phyloP scores from a whole-genome alignment of 2,797 vertebrate species.

The Onychomys leucogaster region DNA sequence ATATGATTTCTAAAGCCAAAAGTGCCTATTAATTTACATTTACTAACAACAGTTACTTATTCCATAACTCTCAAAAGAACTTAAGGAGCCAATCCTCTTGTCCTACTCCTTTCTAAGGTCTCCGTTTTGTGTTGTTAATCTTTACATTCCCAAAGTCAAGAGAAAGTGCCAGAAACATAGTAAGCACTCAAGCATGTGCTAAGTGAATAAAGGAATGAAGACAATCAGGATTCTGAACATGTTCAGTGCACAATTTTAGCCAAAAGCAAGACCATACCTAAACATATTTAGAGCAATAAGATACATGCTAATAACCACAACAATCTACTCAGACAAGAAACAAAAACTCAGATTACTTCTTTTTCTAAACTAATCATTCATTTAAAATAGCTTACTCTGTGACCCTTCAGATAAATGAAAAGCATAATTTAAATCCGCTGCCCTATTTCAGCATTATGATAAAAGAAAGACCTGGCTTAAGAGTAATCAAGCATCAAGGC shows the following conservation, averaged over 20 bases:
- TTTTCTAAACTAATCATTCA: slow-evolving; percentile 34
- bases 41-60: slow-evolving; percentile 46
- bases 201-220: background rate
- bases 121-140: background rate
- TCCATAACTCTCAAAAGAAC: slow-evolving; percentile 47
- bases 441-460: slow-evolving; percentile 42
- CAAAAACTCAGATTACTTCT: slow-evolving; percentile 42
- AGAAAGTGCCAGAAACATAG: background rate
- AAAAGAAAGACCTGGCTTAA: background rate
- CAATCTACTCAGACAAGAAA: slow-evolving; percentile 39
- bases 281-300: background rate
- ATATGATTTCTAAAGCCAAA: slow-evolving; percentile 51
- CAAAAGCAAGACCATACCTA: slow-evolving; percentile 40
- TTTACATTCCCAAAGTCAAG: slow-evolving; percentile 26
- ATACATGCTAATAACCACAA: slow-evolving; percentile 1
- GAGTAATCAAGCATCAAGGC: slow-evolving; percentile 42
- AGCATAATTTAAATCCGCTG: slow-evolving; percentile 29
- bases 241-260: background rate
- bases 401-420: slow-evolving; percentile 28
- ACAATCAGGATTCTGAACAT: background rate
- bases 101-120: background rate
- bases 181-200: slow-evolving; percentile 13
- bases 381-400: slow-evolving; percentile 18
- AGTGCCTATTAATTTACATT: slow-evolving; percentile 41
- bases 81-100: slow-evolving; percentile 40